A percentile compares a stretch with the other conserved stretches of the same genome.
These are phyloP conservation scores for Panurus biarmicus DNA, from an alignment of 2,113 vertebrate genomes.

Conservation along the genomic window DNA sequence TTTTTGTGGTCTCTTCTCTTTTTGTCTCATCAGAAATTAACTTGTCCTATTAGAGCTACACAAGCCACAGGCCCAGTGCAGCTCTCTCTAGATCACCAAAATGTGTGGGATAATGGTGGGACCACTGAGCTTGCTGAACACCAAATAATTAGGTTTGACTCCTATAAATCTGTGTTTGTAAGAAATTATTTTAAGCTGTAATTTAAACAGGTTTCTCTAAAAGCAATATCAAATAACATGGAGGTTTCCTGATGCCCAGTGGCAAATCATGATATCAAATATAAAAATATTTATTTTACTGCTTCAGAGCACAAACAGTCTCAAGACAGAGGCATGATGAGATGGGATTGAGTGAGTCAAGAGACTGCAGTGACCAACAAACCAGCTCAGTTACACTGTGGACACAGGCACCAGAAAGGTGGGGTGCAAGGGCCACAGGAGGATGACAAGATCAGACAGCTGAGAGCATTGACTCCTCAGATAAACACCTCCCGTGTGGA, in stretches of 20 bases:
- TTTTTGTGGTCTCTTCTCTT: not conserved
- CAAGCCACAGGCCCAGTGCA: not conserved
- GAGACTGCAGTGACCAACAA: conserved; percentile 5
- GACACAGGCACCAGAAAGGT: not conserved
- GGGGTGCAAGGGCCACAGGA: not conserved
- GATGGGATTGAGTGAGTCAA: not conserved
- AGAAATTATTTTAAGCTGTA: not conserved
- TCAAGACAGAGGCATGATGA: not conserved
- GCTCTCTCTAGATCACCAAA: not conserved
- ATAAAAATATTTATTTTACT: not conserved
- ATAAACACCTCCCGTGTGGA: not conserved
- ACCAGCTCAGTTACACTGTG: not conserved
- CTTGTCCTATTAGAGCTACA: not conserved
- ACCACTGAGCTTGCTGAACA: not conserved
- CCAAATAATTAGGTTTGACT: not conserved
- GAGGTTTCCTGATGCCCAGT: not conserved
- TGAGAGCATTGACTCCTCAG: not conserved
- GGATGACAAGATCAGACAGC: not conserved
- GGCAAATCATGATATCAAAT: not conserved
- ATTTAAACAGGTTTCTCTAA: not conserved
- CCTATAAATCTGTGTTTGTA: not conserved
- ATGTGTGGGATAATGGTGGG: not conserved
- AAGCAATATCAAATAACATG: not conserved
- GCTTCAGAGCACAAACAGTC: not conserved
- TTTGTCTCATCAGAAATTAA: not conserved